Evolutionary conservation across 2,888 invertebrate species (phyloP).

Genomic region (Xylota sylvarum): DNA sequence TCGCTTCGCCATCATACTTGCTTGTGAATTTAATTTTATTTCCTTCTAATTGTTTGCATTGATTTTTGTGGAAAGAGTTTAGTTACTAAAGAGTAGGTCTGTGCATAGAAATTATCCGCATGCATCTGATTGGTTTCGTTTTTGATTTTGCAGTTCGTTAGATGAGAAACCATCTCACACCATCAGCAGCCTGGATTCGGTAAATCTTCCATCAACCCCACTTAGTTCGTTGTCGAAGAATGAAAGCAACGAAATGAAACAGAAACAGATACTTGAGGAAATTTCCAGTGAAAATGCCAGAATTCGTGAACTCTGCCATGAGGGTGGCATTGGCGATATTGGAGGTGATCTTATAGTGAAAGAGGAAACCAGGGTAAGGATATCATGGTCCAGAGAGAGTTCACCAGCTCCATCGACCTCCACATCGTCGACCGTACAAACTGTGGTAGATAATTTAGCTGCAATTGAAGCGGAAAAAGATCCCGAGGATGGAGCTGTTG

Average conservation of each 20-base stretch:
- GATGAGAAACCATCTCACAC: constrained; percentile 81
- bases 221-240: constrained; percentile 54
- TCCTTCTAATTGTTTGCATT: constrained; percentile 33
- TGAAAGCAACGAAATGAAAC: constrained; percentile 74
- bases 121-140: not conserved
- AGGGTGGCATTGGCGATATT: constrained; percentile 54
- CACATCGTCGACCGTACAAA: constrained; percentile 64
- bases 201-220: constrained; percentile 60
- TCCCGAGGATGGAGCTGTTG: not conserved
- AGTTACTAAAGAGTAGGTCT: not conserved
- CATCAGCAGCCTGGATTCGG: constrained; percentile 80
- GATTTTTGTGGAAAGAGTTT: constrained; percentile 19
- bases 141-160: constrained; percentile 80
- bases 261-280: constrained; percentile 61
- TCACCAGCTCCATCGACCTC: constrained; percentile 81
- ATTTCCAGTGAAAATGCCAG: constrained; percentile 50
- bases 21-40: constrained; percentile 28
- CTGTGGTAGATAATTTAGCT: constrained; percentile 48
- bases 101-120: not conserved
- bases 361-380: constrained; percentile 83
- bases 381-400: constrained; percentile 83
- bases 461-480: not conserved
- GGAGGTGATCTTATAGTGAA: constrained; percentile 82
- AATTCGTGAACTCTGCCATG: constrained; percentile 67
- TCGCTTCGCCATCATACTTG: constrained; percentile 42